Evolutionary conservation across 2,113 vertebrate genomes (phyloP).

Genomic region (Symphodus melops): DNA sequence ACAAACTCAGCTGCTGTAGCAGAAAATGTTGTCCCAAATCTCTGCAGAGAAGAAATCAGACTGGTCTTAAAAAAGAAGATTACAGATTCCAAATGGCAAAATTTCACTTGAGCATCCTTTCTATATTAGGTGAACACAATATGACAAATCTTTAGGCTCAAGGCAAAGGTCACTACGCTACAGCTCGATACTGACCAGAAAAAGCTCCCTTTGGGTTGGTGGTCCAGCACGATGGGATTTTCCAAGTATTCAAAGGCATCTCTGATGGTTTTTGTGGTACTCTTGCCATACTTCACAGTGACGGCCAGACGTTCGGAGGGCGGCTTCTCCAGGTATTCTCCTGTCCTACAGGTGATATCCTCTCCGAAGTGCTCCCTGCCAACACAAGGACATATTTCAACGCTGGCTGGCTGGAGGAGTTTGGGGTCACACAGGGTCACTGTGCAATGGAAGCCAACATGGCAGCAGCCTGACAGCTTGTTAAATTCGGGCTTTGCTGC

Average conservation of each 20-base stretch:
- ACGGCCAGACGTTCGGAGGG: slow-evolving; percentile 71
- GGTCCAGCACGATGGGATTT: slow-evolving; percentile 86
- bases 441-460: slow-evolving; percentile 43
- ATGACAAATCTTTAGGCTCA: background rate
- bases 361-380: slow-evolving; percentile 86
- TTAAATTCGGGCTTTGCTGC: slow-evolving; percentile 61
- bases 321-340: slow-evolving; percentile 78
- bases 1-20: too few relatives aligned
- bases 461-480: slow-evolving; percentile 71
- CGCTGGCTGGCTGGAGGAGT: slow-evolving; percentile 11
- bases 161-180: background rate
- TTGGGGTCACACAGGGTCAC: slow-evolving; percentile 47
- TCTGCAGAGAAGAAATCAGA: background rate
- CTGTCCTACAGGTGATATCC: slow-evolving; percentile 87
- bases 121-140: background rate
- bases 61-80: background rate
- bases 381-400: slow-evolving; percentile 62
- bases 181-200: slow-evolving; percentile 83
- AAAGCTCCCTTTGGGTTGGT: slow-evolving; percentile 89
- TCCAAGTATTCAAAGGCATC: slow-evolving; percentile 83
- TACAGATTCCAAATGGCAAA: background rate
- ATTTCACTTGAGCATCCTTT: background rate
- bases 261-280: slow-evolving; percentile 51
- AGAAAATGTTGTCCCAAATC: background rate
- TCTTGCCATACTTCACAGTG: slow-evolving; percentile 81